phyloP scores from a whole-genome alignment of 35 echinoderm and acorn worm species.

The Stichopus chloronotus region DNA sequence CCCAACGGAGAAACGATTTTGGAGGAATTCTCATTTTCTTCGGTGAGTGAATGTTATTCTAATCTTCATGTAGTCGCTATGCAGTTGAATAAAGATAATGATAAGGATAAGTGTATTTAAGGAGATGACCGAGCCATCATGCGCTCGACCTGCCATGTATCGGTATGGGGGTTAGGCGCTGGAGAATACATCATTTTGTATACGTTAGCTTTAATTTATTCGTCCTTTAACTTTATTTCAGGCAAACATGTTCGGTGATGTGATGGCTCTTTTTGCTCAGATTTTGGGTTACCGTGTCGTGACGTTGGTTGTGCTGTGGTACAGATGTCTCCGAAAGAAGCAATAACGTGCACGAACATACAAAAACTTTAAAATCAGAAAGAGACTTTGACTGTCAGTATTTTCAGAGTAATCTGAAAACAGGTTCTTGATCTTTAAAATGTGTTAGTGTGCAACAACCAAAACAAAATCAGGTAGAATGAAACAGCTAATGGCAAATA shows the following conservation, averaged over 20 bases:
- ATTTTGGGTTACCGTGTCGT: not conserved
- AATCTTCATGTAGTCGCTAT: not conserved
- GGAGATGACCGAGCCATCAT: too few species aligned
- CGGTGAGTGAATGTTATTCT: constrained; percentile 1
- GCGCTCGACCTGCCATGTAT: too few species aligned
- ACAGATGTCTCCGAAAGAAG: not conserved
- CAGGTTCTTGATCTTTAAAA: too few species aligned
- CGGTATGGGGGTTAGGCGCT: not conserved
- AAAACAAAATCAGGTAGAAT: too few species aligned
- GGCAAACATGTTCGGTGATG: not conserved
- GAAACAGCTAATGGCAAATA: too few species aligned
- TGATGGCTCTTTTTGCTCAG: not conserved
- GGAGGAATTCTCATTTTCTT: constrained; percentile 25
- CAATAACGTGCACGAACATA: not conserved
- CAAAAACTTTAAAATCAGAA: too few species aligned
- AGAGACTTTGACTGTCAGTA: too few species aligned
- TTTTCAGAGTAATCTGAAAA: too few species aligned
- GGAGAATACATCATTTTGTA: too few species aligned
- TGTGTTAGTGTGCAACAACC: too few species aligned
- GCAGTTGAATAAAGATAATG: too few species aligned
- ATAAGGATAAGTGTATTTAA: not conserved
- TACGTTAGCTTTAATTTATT: not conserved
- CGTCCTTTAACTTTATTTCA: not conserved
- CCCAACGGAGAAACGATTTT: constrained; percentile 24
- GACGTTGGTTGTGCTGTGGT: not conserved